Evolutionary conservation across 2,797 vertebrate genomes (phyloP).

Genomic region (Pseudochaenichthys georgianus): DNA sequence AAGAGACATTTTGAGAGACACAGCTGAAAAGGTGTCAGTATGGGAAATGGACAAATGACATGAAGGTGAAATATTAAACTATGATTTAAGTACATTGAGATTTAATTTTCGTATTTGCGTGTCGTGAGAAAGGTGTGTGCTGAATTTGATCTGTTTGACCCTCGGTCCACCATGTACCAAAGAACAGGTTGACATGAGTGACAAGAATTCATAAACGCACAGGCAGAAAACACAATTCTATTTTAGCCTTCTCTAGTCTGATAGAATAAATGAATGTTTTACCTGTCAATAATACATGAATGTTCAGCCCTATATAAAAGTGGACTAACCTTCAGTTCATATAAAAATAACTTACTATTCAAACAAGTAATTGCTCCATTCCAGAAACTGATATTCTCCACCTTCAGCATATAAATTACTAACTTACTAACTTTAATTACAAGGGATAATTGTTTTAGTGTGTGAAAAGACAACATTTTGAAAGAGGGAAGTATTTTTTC

Average conservation of each 20-base stretch:
- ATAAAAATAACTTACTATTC: slow-evolving; percentile 13
- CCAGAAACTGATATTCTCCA: slow-evolving; percentile 28
- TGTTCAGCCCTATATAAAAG: slow-evolving; percentile 9
- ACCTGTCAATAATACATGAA: slow-evolving; percentile 16
- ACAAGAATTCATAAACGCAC: slow-evolving; percentile 30
- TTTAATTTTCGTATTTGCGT: slow-evolving; percentile 51
- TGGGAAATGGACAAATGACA: slow-evolving; percentile 58
- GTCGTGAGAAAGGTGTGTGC: slow-evolving; percentile 8
- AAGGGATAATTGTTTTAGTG: slow-evolving; percentile 36
- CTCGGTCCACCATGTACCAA: not conserved
- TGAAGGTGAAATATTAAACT: slow-evolving; percentile 55
- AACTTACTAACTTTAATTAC: slow-evolving; percentile 57
- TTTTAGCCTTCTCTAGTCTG: slow-evolving; percentile 10
- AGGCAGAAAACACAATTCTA: slow-evolving; percentile 25
- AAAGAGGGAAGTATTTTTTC: slow-evolving; percentile 28
- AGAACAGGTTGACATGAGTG: slow-evolving; percentile 4
- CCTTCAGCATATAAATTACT: slow-evolving; percentile 41
- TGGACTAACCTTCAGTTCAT: slow-evolving; percentile 19
- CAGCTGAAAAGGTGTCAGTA: slow-evolving; percentile 51
- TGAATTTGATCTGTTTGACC: slow-evolving; percentile 45
- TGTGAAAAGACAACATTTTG: slow-evolving; percentile 45
- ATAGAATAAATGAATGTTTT: slow-evolving; percentile 5
- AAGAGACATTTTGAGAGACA: slow-evolving; percentile 42
- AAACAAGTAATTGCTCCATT: slow-evolving; percentile 21
- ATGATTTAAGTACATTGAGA: slow-evolving; percentile 31